Conservation (phyloP, 2,797 vertebrate genomes). For the Simalia tracyae region DNA sequence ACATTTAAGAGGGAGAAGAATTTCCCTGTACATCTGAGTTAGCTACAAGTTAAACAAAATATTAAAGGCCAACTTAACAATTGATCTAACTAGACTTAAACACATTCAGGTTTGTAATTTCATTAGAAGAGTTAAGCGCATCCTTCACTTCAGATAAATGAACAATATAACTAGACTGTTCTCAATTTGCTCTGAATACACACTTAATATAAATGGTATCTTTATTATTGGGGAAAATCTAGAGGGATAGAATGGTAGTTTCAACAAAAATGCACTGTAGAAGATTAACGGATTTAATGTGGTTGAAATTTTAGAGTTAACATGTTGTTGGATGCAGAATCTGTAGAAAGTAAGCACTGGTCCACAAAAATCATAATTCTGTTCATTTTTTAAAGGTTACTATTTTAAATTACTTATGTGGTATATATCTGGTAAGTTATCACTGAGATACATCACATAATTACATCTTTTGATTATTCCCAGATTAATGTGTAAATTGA, state of each 20-base stretch:
- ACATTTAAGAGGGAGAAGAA: conserved; percentile 42
- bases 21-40: conserved; percentile 2
- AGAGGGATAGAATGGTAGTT: not conserved
- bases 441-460: not conserved
- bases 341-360: not conserved
- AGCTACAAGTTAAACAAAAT: conserved; percentile 28
- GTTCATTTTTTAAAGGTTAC: not conserved
- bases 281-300: not conserved
- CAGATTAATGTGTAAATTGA: not conserved
- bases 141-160: not conserved
- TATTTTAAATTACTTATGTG: not conserved
- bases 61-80: conserved; percentile 31
- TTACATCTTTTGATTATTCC: not conserved
- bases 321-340: not conserved
- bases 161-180: not conserved
- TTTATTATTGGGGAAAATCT: not conserved
- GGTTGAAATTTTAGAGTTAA: not conserved
- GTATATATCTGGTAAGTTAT: not conserved
- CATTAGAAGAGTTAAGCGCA: not conserved
- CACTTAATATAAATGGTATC: not conserved
- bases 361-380: not conserved
- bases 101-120: conserved; percentile 1
- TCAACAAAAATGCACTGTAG: not conserved
- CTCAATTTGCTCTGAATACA: conserved; percentile 14
- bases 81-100: not conserved